Conservation (phyloP, 1,140 invertebrate species). For the Cydia fagiglandana region DNA sequence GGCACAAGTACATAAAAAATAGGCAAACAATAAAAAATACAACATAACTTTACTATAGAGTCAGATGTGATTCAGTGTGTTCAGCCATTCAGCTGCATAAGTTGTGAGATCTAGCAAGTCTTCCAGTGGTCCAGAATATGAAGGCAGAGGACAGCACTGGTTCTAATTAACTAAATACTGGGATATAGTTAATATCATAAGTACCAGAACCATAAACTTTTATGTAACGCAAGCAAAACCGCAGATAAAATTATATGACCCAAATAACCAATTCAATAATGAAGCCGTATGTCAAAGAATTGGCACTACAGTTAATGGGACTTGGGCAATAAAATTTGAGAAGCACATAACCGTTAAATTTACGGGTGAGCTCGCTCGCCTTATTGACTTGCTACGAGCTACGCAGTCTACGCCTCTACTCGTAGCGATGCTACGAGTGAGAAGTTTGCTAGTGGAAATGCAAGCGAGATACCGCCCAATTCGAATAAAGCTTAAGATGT, state of each 20-base stretch:
- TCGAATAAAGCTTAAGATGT: too few species aligned
- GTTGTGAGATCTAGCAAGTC: too few species aligned
- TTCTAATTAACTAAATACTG: too few species aligned
- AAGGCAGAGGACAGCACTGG: too few species aligned
- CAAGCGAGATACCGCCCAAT: too few species aligned
- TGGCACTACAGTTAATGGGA: conserved; percentile 10
- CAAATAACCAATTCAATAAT: conserved; percentile 9
- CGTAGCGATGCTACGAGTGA: neutral
- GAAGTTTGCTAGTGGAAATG: neutral
- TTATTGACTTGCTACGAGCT: neutral
- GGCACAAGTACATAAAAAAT: too few species aligned
- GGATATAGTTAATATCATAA: neutral
- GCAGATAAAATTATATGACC: neutral
- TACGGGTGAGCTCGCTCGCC: neutral
- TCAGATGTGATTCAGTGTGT: too few species aligned
- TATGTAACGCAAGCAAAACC: neutral
- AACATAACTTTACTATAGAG: too few species aligned
- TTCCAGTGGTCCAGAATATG: too few species aligned
- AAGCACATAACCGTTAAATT: conserved; percentile 24
- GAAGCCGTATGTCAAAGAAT: conserved; percentile 9
- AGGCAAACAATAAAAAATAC: too few species aligned
- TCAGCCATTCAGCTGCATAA: too few species aligned
- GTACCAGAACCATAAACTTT: neutral
- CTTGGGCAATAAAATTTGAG: conserved; percentile 13
- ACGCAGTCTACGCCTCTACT: conserved; percentile 1